Evolutionary conservation across 1,140 invertebrate genomes (phyloP), one percentile per base, ranked within the genome.

Genomic region (Neodiprion fabricii): DNA sequence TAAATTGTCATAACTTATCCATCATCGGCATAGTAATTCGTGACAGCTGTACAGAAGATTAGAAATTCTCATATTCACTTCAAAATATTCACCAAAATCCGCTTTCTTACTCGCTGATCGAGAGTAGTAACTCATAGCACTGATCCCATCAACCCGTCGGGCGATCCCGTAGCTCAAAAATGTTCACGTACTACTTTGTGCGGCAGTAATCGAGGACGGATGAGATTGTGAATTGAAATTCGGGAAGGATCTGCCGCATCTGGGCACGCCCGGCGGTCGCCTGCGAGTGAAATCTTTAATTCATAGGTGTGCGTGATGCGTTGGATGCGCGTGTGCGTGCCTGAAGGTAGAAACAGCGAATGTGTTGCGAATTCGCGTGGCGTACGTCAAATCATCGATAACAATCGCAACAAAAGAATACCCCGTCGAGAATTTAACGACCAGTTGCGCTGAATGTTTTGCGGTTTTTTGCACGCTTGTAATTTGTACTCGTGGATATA

Each of bases 361-460:
- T 61, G 11, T 61, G 11, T 61, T 61, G 53, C 53, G 53, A 9
- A 61, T 61, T 61, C 53, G 53, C 53, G 53, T 61, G 53, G 53
- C 53, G 53, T 61, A 61, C 53, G 53, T 61, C 53, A 61, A 61
- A 61, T 8, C 11, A 61, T 61, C 53, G 53, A 61, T 61, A 61
- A 61, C 53, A 17, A 61, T 61, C 53, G 53, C 53, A 61, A 14
- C 53, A 61, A 17, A 61, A 61, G 53, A 61, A 40, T 40, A 40
- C n/a, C 53, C 53, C 53, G 53, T 61, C 53, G 53, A 9, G 53
- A 61, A 61, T 61, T 61, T 61, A 61, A 61, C 53, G 53, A 61
- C 53, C 53, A 61, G 53, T 61, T 61, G 53, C 53, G n/a, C n/a
- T 61, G 11, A 61, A 61, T 61, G 53, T 61, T 61, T 61, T 61